Percentiles rank a stretch among this genome's conserved stretches.
Evolutionary conservation across 2,797 vertebrate genomes (phyloP).

Genomic region (Poeciliopsis gracilis): DNA sequence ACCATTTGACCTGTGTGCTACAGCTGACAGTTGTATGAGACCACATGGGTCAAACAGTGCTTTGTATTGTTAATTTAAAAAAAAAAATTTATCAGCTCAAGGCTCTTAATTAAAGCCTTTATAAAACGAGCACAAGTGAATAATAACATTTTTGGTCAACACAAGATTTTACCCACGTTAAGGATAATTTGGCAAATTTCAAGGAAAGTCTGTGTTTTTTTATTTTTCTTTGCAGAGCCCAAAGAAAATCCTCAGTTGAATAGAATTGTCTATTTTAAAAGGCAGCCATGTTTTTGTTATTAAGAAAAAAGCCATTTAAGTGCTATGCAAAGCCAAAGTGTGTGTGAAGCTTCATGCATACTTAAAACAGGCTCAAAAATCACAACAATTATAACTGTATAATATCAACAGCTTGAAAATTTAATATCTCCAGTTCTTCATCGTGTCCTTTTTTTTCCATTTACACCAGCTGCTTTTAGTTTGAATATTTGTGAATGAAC

Average conservation of each 20-base stretch:
- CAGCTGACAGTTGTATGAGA: slow-evolving; percentile 38
- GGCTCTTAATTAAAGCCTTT: slow-evolving; percentile 34
- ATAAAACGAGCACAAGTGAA: slow-evolving; percentile 30
- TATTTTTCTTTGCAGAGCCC: slow-evolving; percentile 10
- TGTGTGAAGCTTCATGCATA: slow-evolving; percentile 23
- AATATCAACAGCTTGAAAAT: slow-evolving; percentile 53
- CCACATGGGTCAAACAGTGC: slow-evolving; percentile 12
- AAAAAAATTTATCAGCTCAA: slow-evolving; percentile 9
- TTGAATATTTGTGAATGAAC: slow-evolving; percentile 27
- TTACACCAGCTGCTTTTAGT: slow-evolving; percentile 9
- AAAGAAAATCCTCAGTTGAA: neutral
- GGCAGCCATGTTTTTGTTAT: slow-evolving; percentile 6
- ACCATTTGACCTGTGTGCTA: slow-evolving; percentile 46
- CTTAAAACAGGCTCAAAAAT: slow-evolving; percentile 34
- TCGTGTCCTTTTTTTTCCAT: slow-evolving; percentile 16
- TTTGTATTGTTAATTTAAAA: slow-evolving; percentile 6
- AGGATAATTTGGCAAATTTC: slow-evolving; percentile 36
- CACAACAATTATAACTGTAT: slow-evolving; percentile 22
- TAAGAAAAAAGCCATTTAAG: slow-evolving; percentile 2
- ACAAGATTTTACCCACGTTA: slow-evolving; percentile 31
- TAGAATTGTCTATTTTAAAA: neutral
- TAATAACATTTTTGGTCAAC: slow-evolving; percentile 29
- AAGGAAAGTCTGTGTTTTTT: slow-evolving; percentile 4
- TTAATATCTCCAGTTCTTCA: slow-evolving; percentile 25
- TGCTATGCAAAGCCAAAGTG: slow-evolving; percentile 21